Conservation (phyloP, 2,888 invertebrate species). For the Drosophila neotestacea region DNA sequence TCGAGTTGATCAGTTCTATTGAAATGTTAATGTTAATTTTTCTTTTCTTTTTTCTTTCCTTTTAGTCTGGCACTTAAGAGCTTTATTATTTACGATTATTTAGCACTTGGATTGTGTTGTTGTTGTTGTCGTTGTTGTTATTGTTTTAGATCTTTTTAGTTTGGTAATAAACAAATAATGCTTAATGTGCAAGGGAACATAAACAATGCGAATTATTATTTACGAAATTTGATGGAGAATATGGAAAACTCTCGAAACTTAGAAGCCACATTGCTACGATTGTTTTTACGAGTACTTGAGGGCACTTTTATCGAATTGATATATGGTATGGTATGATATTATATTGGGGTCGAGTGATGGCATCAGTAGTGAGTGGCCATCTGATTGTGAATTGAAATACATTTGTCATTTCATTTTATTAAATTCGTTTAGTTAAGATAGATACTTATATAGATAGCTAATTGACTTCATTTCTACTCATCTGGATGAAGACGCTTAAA, state of each 20-base stretch:
- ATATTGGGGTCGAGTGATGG: conserved; percentile 17
- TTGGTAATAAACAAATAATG: conserved; percentile 69
- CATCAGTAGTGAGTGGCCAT: conserved; percentile 31
- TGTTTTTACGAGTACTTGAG: conserved; percentile 55
- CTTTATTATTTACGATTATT: conserved; percentile 70
- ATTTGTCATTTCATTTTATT: conserved; percentile 28
- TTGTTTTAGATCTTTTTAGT: conserved; percentile 3
- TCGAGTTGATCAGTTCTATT: conserved; percentile 27
- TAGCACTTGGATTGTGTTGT: conserved; percentile 35
- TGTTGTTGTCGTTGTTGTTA: too few species aligned
- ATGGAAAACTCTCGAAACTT: conserved; percentile 41
- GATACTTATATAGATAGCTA: neutral
- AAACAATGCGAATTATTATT: conserved; percentile 76
- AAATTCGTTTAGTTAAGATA: neutral
- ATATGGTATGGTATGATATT: conserved; percentile 27
- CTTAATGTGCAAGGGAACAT: conserved; percentile 60
- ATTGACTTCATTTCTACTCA: conserved; percentile 22
- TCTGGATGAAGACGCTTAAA: conserved; percentile 70
- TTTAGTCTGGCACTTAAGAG: conserved; percentile 67
- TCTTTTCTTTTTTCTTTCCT: conserved; percentile 16
- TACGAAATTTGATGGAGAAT: conserved; percentile 60
- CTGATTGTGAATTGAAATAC: conserved; percentile 12
- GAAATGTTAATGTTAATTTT: conserved; percentile 43
- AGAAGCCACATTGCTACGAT: conserved; percentile 63
- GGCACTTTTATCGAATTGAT: conserved; percentile 54